These are phyloP conservation scores for Maniola hyperantus DNA, from an alignment of 2,888 invertebrate species.

Conservation along the genomic window DNA sequence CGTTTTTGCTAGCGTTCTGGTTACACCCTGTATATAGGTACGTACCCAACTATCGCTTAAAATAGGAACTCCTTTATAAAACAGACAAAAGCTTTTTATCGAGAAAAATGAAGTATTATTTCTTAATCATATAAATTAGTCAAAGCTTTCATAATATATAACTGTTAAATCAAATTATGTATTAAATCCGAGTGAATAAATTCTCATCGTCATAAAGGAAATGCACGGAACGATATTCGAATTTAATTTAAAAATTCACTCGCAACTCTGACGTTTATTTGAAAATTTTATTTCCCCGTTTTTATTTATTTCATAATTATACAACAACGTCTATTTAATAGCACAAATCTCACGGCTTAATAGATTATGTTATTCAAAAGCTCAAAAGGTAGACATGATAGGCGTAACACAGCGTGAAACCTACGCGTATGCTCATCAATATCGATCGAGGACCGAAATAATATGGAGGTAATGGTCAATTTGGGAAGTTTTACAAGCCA, in stretches of 20 bases:
- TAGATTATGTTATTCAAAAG: constrained; percentile 48
- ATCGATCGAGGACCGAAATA: constrained; percentile 54
- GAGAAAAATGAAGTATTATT: constrained; percentile 2
- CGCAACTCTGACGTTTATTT: constrained; percentile 10
- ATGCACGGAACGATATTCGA: neutral
- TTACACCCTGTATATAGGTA: too few species aligned
- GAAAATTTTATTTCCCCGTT: constrained; percentile 18
- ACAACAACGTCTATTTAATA: constrained; percentile 50
- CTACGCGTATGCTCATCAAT: constrained; percentile 56
- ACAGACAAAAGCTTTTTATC: neutral
- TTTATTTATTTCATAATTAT: constrained; percentile 25
- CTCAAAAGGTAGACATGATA: constrained; percentile 46
- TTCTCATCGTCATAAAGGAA: neutral
- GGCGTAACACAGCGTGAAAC: constrained; percentile 62
- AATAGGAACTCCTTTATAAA: neutral
- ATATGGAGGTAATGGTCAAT: constrained; percentile 58
- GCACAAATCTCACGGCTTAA: constrained; percentile 59
- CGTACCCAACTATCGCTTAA: too few species aligned
- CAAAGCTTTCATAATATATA: neutral
- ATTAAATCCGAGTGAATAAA: constrained; percentile 8
- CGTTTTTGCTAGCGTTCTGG: too few species aligned
- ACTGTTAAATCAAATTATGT: neutral
- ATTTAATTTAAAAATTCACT: constrained; percentile 13
- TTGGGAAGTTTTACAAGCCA: constrained; percentile 57
- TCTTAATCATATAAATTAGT: neutral